Conservation (phyloP, 92 coral and sea anemone species). For the Zoanthus sociatus region DNA sequence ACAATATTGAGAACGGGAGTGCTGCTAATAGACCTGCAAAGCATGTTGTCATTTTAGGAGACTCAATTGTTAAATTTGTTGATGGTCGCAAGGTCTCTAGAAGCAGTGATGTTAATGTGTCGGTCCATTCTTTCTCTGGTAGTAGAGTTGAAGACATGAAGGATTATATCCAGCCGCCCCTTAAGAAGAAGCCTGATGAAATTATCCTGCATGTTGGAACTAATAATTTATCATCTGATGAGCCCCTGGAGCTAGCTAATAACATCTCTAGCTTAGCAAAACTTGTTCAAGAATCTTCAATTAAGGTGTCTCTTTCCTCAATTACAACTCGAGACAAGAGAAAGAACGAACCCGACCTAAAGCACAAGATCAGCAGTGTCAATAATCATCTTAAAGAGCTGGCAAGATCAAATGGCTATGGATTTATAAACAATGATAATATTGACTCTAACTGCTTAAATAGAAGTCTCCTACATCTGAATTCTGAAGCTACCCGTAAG, state of each 20-base stretch:
- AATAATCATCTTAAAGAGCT: not conserved
- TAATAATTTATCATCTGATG: no score
- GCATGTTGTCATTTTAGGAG: no score
- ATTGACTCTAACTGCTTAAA: not conserved
- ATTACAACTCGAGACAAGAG: constrained; percentile 5
- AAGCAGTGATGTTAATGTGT: no score
- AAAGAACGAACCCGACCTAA: not conserved
- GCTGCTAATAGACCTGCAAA: no score
- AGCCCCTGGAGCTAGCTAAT: not conserved
- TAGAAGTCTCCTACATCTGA: not conserved
- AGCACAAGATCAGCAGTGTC: not conserved
- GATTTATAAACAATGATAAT: not conserved
- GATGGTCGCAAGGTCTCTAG: no score
- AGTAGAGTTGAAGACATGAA: no score
- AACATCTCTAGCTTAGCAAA: not conserved
- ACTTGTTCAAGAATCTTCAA: not conserved
- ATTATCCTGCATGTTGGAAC: no score
- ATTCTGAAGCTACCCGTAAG: not conserved
- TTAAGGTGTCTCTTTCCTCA: constrained; percentile 6
- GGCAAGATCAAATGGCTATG: not conserved
- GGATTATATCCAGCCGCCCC: no score
- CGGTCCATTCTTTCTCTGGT: no score
- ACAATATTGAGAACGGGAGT: no score
- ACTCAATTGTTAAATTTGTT: no score
- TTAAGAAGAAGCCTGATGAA: no score